Evolutionary conservation across 2,113 vertebrate genomes (phyloP).

Genomic region (Cairina moschata): DNA sequence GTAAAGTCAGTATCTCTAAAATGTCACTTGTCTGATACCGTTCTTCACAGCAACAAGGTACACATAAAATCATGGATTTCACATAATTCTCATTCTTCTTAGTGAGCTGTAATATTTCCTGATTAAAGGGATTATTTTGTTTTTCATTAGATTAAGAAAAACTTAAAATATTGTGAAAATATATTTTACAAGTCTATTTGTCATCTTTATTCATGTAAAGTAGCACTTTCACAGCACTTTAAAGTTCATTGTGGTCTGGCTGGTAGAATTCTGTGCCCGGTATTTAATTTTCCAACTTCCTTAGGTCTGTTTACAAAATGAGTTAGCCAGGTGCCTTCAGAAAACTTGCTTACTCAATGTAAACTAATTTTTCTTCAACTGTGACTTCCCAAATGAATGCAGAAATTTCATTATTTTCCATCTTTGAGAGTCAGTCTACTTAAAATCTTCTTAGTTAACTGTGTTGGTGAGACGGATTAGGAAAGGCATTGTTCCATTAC

Average conservation of each 20-base stretch:
- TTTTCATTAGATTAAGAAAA: slow-evolving; percentile 30
- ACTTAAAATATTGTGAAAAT: slow-evolving; percentile 25
- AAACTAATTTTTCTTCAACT: not conserved
- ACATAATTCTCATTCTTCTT: not conserved
- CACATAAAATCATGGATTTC: not conserved
- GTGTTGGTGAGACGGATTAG: not conserved
- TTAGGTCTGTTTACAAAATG: not conserved
- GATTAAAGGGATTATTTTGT: not conserved
- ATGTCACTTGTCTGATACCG: slow-evolving; percentile 7
- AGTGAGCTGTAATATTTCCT: slow-evolving; percentile 6
- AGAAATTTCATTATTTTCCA: not conserved
- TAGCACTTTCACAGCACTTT: not conserved
- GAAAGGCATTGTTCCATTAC: not conserved
- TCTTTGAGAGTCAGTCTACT: not conserved
- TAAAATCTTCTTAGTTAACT: not conserved
- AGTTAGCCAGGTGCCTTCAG: not conserved
- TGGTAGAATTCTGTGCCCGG: not conserved
- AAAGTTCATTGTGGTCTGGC: not conserved
- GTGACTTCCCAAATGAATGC: not conserved
- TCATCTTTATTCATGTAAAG: not conserved
- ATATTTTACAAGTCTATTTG: slow-evolving; percentile 34
- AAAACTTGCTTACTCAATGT: not conserved
- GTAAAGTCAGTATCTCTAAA: slow-evolving; percentile 21
- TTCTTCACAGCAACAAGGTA: not conserved
- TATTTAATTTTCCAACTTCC: not conserved